Conservation (phyloP, 2,797 vertebrate species). For the Halcyon badia region DNA sequence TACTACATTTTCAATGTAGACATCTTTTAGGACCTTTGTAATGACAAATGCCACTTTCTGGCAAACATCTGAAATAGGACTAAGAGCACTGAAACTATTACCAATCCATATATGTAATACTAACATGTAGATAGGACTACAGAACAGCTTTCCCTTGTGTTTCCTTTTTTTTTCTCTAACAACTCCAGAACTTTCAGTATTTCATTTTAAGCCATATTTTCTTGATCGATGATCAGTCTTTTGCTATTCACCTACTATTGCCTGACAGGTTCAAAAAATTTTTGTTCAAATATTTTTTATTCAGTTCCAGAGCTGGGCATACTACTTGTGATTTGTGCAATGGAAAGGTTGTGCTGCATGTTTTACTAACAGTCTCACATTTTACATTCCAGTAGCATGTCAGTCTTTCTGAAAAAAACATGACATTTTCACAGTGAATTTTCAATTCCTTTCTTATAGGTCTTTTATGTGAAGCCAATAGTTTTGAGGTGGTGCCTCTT, state of each 20-base stretch:
- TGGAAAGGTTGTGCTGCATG: background rate
- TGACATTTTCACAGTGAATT: background rate
- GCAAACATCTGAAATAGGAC: background rate
- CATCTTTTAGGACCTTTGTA: background rate
- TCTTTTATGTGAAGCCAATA: background rate
- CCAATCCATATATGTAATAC: background rate
- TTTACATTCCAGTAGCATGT: background rate
- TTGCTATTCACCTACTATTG: background rate
- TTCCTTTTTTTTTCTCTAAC: background rate
- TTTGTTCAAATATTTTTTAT: background rate
- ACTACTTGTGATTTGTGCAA: background rate
- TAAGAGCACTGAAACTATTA: background rate
- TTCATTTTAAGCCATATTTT: background rate
- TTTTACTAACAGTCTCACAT: background rate
- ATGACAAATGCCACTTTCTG: background rate
- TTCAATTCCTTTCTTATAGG: background rate
- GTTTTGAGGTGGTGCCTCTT: background rate
- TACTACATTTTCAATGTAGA: background rate
- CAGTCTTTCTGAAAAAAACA: background rate
- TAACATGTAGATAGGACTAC: background rate
- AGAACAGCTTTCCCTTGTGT: background rate
- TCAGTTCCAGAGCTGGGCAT: background rate
- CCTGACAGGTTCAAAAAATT: background rate
- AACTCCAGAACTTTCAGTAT: background rate
- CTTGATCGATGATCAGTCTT: background rate